Evolutionary conservation across 1,140 invertebrate genomes (phyloP).

Genomic region (Bombus difficillimus): DNA sequence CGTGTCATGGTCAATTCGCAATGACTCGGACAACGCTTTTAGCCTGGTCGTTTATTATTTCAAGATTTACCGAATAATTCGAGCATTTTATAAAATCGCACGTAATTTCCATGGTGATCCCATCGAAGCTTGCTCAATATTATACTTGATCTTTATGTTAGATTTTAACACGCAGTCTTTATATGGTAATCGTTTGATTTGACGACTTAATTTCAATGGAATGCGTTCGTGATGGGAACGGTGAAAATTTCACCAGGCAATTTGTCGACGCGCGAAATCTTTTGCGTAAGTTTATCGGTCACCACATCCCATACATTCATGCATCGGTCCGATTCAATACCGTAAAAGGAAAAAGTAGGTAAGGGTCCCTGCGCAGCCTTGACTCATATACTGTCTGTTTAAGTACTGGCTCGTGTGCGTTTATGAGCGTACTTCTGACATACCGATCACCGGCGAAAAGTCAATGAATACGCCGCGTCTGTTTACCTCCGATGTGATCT

Average conservation of each 20-base stretch:
- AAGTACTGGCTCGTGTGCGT: constrained; percentile 47
- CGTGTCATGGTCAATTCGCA: constrained; percentile 75
- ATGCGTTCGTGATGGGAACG: background rate
- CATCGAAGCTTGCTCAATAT: background rate
- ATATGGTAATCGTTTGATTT: background rate
- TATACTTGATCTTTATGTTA: background rate
- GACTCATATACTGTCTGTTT: constrained; percentile 66
- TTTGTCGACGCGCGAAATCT: constrained; percentile 21
- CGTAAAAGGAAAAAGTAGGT: constrained; percentile 79
- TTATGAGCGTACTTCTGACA: constrained; percentile 54
- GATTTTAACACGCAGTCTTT: background rate
- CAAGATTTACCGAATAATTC: constrained; percentile 30
- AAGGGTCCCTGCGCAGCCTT: constrained; percentile 76
- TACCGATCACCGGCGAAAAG: constrained; percentile 34
- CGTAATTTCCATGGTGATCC: too few relatives aligned
- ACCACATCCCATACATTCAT: constrained; percentile 51
- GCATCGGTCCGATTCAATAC: constrained; percentile 66
- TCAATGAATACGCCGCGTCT: constrained; percentile 43
- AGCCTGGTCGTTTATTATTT: constrained; percentile 22
- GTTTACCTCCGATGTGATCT: background rate
- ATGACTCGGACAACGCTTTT: constrained; percentile 50
- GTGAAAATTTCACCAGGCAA: constrained; percentile 20
- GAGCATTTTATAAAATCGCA: background rate
- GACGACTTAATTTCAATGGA: background rate
- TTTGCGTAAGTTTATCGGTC: constrained; percentile 70